A percentile compares a stretch with the other conserved stretches of the same genome.
phyloP scores from a whole-genome alignment of 2,113 vertebrate species.

The Tupaia tana region DNA sequence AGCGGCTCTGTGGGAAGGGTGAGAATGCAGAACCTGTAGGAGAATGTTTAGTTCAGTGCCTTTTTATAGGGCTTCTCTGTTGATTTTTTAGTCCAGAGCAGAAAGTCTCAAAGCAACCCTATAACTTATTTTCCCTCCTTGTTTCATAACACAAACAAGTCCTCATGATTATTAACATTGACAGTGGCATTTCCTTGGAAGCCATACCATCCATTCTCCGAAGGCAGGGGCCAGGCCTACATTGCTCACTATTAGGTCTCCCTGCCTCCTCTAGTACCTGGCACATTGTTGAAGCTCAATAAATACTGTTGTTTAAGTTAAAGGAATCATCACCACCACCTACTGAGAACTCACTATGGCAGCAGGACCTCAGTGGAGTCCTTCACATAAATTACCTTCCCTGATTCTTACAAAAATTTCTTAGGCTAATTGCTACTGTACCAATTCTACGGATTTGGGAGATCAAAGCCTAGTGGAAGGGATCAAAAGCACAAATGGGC shows the following conservation, averaged over 20 bases:
- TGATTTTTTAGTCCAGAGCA: background rate
- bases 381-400: background rate
- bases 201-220: background rate
- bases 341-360: background rate
- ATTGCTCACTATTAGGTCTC: background rate
- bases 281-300: background rate
- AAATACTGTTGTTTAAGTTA: background rate
- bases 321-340: background rate
- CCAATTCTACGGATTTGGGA: background rate
- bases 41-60: background rate
- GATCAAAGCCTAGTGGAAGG: background rate
- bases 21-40: background rate
- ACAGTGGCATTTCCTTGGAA: background rate
- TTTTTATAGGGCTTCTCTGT: background rate
- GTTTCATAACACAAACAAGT: background rate
- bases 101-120: background rate
- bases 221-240: background rate
- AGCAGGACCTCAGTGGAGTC: background rate
- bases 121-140: background rate
- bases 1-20: background rate
- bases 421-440: background rate
- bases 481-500: background rate
- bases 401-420: background rate
- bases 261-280: background rate
- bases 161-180: background rate